Evolutionary conservation across 2,888 invertebrate genomes (phyloP).

Genomic region (Mesochorus sp.): DNA sequence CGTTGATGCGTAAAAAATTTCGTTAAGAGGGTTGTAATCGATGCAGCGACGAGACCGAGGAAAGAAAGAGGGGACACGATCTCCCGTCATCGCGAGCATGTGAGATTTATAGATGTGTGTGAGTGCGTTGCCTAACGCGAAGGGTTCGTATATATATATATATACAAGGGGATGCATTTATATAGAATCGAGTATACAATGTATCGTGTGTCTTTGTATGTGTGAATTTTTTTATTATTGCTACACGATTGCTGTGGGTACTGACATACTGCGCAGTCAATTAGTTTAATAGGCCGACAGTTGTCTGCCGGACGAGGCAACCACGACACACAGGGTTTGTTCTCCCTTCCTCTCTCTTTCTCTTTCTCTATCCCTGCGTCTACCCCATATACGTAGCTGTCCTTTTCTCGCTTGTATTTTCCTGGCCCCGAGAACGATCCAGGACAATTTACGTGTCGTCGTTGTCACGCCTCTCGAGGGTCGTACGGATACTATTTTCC

Average conservation of each 20-base stretch:
- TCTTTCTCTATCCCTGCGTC: not conserved
- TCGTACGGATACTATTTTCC: constrained; percentile 19
- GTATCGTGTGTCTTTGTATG: constrained; percentile 34
- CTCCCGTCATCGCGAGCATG: constrained; percentile 9
- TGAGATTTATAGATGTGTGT: not conserved
- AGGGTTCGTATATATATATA: not conserved
- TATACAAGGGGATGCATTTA: constrained; percentile 48
- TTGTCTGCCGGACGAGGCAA: constrained; percentile 72
- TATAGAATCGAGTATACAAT: too few relatives aligned
- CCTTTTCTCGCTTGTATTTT: not conserved
- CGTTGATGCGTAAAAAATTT: constrained; percentile 77
- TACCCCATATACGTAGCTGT: too few relatives aligned
- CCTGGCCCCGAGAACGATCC: constrained; percentile 13
- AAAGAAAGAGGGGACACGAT: constrained; percentile 13
- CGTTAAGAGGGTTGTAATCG: constrained; percentile 69
- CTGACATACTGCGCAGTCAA: constrained; percentile 79
- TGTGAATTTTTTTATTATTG: constrained; percentile 52
- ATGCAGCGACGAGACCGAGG: constrained; percentile 54
- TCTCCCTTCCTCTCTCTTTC: constrained; percentile 8
- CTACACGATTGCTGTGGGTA: constrained; percentile 70
- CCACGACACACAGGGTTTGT: constrained; percentile 22
- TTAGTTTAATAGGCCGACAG: constrained; percentile 82
- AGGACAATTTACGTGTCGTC: constrained; percentile 18
- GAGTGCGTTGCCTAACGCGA: constrained; percentile 20
- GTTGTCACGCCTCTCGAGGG: constrained; percentile 67